Base-by-base conservation (phyloP, 2,113 vertebrate genomes). In the Pituophis catenifer region DNA sequence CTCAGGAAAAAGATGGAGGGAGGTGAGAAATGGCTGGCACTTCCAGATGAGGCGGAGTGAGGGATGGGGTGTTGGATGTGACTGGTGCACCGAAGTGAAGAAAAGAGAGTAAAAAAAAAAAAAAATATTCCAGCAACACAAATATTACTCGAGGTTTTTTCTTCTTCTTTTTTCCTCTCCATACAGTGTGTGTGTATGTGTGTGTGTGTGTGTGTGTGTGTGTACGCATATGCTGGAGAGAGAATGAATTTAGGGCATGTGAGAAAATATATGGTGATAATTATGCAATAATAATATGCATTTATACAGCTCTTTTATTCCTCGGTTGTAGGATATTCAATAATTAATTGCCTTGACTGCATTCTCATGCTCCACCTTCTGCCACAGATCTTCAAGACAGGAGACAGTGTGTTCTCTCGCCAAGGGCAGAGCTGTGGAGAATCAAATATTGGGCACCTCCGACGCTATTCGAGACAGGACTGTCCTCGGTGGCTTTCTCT, bases 221-320 rank as follows among this genome's bases (percentile, higher is more conserved):
- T 1, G 3, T 0, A 52, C 0, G 57, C 7, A 1, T 21, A 9
- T 29, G 11, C 10, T 29, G n/a, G 65, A 70, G 75, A 44, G 59
- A 26, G 62, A 8, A 15, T 7, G 88, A 85, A 58, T 89, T 81
- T 50, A 44, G 26, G 75, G 11, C n/a, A 33, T 0, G n/a, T 0
- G 54, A 75, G 44, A 19, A 88, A 93, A 57, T 57, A 53, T 92
- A 89, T 89, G 91, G 62, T 3, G 24, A 65, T 92, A 92, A 62
- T 86, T 86, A 55, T 55, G 89, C 85, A 33, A 33, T 70, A 91
- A 91, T 88, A 70, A 87, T 88, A 55, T 93, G 93, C 93, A n/a
- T 91, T 93, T 88, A 91, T 91, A 26, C n/a, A 23, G 58, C 2
- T 54, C 13, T 90, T 57, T 70, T 65, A 88, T 86, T 85, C 75